Evolutionary conservation across 2,888 invertebrate species (phyloP), one percentile per base, ranked within the genome.

Genomic region (Amphipyra tragopoginis): DNA sequence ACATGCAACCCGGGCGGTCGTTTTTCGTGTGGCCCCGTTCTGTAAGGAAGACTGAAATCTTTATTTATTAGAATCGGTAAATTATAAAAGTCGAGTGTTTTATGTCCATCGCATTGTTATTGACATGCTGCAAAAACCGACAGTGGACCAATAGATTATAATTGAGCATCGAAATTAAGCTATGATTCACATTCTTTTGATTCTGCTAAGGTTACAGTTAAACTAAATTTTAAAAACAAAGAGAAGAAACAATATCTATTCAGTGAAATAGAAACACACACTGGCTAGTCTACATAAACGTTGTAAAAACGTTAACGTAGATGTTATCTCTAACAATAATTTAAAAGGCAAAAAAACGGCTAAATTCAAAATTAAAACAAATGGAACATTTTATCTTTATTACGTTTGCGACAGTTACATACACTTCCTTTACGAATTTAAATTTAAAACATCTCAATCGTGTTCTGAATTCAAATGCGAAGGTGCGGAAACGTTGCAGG

Each of bases 21-120:
- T 94, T 94, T 94, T 94, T 93, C 84, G 86, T 84, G 77, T 79
- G 79, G 75, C 64, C 82, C 82, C 82, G 78, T 83, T 86, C 85
- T 86, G 85, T 88, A 90, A 86, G 85, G 86, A 36, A 14, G 42
- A 83, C 89, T 90, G 83, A 93, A 93, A 94, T 93, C 94, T 93
- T 94, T 94, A 94, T 94, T 93, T 94, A 94, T 94, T 93, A 93
- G 93, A 90, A 90, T 88, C 90, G 84, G 89, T 90, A 92, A 92
- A 91, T 91, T 92, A 92, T 92, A 88, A 91, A 89, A 86, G 83
- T 85, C 79, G 73, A 80, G 84, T 89, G 89, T 91, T 92, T 92
- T 92, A 90, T 88, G 83, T 84, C 80, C 73, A 71, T 76, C 82
- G 87, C 89, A 90, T 90, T 90, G 86, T 88, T 86, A 87, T 85